Conservation (phyloP, 2,888 invertebrate genomes). For the Habrosyne pyritoides region DNA sequence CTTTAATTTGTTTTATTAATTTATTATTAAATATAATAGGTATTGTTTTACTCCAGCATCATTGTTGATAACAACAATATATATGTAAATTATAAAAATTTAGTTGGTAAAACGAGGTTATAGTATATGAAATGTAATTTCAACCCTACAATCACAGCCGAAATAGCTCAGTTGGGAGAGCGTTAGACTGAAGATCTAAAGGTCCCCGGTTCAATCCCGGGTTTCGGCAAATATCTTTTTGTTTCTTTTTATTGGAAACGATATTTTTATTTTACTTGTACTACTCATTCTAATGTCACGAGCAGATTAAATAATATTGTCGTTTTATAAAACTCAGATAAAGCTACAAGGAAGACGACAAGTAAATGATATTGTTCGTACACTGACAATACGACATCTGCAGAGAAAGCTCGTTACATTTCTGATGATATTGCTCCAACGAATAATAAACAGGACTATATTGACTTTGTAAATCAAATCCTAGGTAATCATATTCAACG, state of each 20-base stretch:
- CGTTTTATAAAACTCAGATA: neutral
- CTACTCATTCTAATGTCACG: too few species aligned
- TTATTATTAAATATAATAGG: neutral
- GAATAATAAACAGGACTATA: neutral
- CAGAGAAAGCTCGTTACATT: neutral
- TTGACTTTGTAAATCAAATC: neutral
- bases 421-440: neutral
- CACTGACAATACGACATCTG: neutral
- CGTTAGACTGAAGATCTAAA: constrained; percentile 77
- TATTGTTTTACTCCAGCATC: too few species aligned
- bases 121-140: too few species aligned
- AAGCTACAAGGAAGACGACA: neutral
- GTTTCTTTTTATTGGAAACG: neutral
- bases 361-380: neutral
- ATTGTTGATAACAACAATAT: too few species aligned
- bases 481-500: neutral
- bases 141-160: constrained; percentile 28
- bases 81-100: too few species aligned
- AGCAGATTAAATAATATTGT: neutral
- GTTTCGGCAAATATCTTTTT: constrained; percentile 46
- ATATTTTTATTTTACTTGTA: neutral
- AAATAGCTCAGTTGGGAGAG: constrained; percentile 78
- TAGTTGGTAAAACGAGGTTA: too few species aligned
- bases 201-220: constrained; percentile 75
- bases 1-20: too few species aligned